Evolutionary conservation across 2,113 vertebrate genomes (phyloP), one percentile per base, ranked within the genome.

Genomic region (Tonatia bakeri): DNA sequence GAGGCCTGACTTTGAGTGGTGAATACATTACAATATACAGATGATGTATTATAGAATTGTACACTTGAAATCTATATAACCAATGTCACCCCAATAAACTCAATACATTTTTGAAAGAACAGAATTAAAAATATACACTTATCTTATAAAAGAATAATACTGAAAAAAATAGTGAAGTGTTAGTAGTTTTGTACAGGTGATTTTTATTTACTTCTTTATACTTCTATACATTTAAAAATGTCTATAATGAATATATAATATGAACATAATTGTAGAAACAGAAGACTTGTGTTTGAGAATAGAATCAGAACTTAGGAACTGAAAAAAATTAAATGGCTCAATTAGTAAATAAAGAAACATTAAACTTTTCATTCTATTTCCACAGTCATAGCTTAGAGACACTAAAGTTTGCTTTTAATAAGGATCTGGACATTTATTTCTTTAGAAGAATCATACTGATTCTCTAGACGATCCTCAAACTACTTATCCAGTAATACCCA

Each of bases 301-400:
- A 43, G 52, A 77, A 70, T 70, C 40, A 59, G 17, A 70, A 31
- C 52, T 47, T 52, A 5, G 31, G 16, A 52, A 61, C 3, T 38
- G 13, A n/a, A 54, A 70, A 88, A 93, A 76, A 43, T 86, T 92
- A 92, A 94, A 61, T 95, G 95, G 91, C 73, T 94, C 73, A 70
- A 98, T 96, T 88, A 94, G 91, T 54, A 64, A 14, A 43, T 52
- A 79, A 13, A 43, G 56, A 81, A 90, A 59, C 11, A 87, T 94
- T 92, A 93, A 91, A 56, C 7, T 91, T 97, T 94, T 77, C 40
- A 73, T 43, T 96, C 45, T 97, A 11, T 36, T 96, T 73, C 97
- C 91, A 96, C 94, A 96, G 64, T 96, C 72, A 47, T 61, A 94
- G 54, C 72, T 94, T n/a, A 94, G 70, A 95, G 15, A 76, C 26